Conservation (phyloP, 1,140 invertebrate genomes). For the Cyclargus thomasi region DNA sequence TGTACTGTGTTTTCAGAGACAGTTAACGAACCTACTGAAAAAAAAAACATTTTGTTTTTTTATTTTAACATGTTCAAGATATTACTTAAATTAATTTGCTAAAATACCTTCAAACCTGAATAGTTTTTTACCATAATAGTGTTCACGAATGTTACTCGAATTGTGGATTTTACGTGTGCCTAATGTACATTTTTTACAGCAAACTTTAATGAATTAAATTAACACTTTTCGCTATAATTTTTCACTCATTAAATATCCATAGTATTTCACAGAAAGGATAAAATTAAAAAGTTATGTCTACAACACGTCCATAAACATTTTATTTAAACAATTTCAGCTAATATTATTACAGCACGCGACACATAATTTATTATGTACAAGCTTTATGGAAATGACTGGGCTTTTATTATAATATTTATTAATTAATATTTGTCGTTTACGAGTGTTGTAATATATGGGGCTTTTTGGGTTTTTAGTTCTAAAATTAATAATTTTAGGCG, state of each 20-base stretch:
- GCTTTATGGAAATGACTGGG: conserved; percentile 6
- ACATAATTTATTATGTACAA: conserved; percentile 1
- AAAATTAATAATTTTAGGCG: neutral
- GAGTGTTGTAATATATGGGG: neutral
- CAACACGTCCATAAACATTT: conserved; percentile 8
- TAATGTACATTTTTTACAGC: no score
- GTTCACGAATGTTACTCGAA: no score
- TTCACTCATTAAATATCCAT: neutral
- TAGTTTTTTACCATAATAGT: no score
- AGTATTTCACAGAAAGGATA: neutral
- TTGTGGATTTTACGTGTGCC: no score
- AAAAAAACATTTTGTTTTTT: neutral
- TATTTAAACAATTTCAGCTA: neutral
- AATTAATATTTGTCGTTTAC: conserved; percentile 7
- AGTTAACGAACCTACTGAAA: neutral
- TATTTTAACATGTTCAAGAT: no score
- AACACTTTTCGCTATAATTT: neutral
- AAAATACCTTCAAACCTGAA: no score
- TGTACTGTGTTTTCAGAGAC: conserved; percentile 2
- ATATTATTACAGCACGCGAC: neutral
- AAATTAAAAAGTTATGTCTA: neutral
- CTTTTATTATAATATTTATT: conserved; percentile 12
- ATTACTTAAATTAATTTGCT: no score
- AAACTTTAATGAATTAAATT: neutral
- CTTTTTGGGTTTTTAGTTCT: neutral